Percentiles rank a stretch among this genome's conserved stretches.
Conservation (phyloP, 2,888 invertebrate species). For the Stramonita haemastoma region DNA sequence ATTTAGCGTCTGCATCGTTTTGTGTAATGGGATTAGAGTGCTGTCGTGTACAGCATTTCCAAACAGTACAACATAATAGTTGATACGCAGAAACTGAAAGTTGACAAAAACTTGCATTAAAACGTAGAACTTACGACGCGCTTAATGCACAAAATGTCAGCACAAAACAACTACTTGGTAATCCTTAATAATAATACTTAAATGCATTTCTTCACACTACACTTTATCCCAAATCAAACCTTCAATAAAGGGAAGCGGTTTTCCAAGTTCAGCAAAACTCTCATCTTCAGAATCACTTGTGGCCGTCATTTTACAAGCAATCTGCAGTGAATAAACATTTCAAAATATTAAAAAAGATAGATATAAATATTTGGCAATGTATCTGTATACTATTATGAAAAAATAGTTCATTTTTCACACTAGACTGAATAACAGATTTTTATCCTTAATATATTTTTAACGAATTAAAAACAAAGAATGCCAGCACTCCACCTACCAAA, state of each 20-base stretch:
- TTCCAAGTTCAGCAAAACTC: slow-evolving; percentile 86
- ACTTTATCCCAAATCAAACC: slow-evolving; percentile 79
- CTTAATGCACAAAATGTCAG: too few relatives aligned
- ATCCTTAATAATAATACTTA: too few relatives aligned
- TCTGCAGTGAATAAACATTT: slow-evolving; percentile 9
- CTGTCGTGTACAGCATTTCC: too few relatives aligned
- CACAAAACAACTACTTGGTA: too few relatives aligned
- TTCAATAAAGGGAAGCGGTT: slow-evolving; percentile 89
- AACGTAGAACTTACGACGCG: too few relatives aligned
- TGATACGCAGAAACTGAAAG: too few relatives aligned
- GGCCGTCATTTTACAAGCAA: slow-evolving; percentile 51
- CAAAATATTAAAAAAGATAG: not conserved
- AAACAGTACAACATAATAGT: too few relatives aligned
- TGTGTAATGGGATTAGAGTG: too few relatives aligned
- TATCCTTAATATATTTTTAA: not conserved
- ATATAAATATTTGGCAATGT: not conserved
- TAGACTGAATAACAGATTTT: not conserved
- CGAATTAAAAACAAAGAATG: slow-evolving; percentile 44
- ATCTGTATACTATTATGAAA: not conserved
- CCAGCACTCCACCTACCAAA: slow-evolving; percentile 44
- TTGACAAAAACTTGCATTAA: too few relatives aligned
- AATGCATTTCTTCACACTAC: too few relatives aligned
- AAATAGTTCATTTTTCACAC: not conserved
- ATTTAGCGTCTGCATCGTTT: too few relatives aligned
- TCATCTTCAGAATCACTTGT: slow-evolving; percentile 65